A percentile compares a stretch with the other conserved stretches of the same genome.
These are phyloP conservation scores for Amazona vittata DNA, from an alignment of 2,113 vertebrate genomes.

Conservation along the genomic window DNA sequence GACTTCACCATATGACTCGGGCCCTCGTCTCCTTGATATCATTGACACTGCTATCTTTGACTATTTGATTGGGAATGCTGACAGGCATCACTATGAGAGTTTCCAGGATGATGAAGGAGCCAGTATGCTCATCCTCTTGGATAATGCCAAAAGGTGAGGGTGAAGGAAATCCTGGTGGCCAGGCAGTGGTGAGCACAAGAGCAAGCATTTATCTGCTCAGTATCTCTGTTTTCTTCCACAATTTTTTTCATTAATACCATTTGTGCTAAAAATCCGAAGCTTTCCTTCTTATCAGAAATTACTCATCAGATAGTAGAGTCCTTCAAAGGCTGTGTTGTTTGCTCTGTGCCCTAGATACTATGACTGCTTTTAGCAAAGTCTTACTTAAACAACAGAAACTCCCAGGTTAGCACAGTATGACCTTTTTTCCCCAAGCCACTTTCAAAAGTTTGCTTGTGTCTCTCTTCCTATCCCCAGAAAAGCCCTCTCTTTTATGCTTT, in stretches of 20 bases:
- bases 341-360: background rate
- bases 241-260: background rate
- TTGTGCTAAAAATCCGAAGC: background rate
- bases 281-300: background rate
- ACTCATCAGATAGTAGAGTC: background rate
- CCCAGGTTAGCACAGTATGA: background rate
- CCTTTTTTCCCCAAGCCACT: background rate
- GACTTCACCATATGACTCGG: constrained; percentile 93
- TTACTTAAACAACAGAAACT: background rate
- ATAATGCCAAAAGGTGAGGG: constrained; percentile 94
- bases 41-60: constrained; percentile 96
- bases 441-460: background rate
- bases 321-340: background rate
- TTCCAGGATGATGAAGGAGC: constrained; percentile 97
- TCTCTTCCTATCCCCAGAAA: background rate
- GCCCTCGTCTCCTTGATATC: constrained; percentile 92
- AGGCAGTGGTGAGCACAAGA: background rate
- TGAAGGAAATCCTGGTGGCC: background rate
- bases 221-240: background rate
- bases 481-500: background rate
- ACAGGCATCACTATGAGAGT: constrained; percentile 98
- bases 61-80: constrained; percentile 95
- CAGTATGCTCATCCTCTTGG: constrained; percentile 97
- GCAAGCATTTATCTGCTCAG: rapidly evolving
- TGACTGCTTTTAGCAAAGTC: background rate